Evolutionary conservation across 1,140 invertebrate species (phyloP).

Genomic region (Pectinophora gossypiella): DNA sequence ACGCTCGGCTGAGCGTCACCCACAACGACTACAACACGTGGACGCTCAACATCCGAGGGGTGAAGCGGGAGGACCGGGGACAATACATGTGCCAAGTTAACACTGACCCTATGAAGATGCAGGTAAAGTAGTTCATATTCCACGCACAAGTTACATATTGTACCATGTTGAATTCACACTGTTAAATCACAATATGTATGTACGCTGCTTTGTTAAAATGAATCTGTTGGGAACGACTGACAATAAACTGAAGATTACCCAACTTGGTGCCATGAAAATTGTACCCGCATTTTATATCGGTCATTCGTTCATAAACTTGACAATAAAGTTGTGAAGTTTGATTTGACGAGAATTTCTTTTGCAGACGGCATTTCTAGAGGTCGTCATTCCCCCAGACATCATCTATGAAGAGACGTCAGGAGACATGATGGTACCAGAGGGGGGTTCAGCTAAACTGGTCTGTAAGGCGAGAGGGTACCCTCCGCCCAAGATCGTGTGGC

Average conservation of each 20-base stretch:
- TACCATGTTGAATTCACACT: no score
- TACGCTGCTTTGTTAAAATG: no score
- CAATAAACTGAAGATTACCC: neutral
- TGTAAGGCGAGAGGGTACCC: constrained; percentile 92
- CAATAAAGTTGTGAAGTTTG: neutral
- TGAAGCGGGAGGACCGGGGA: constrained; percentile 89
- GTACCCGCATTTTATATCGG: neutral
- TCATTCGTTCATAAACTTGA: neutral
- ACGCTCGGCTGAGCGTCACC: constrained; percentile 88
- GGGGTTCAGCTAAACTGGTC: constrained; percentile 89
- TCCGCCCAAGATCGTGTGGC: constrained; percentile 90
- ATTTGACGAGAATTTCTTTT: constrained; percentile 27
- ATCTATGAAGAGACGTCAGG: constrained; percentile 91
- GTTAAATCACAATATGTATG: no score
- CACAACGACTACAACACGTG: constrained; percentile 92
- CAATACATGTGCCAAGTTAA: constrained; percentile 96
- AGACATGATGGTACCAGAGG: constrained; percentile 94
- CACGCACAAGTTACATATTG: no score
- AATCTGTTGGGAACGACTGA: no score
- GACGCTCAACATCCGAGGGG: constrained; percentile 89
- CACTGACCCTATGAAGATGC: constrained; percentile 94
- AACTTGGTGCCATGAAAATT: neutral
- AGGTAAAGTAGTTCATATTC: no score
- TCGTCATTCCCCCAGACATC: constrained; percentile 94
- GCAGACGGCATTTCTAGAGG: constrained; percentile 91